Evolutionary conservation across 2,888 invertebrate genomes (phyloP).

Genomic region (Heliconius ethilla): DNA sequence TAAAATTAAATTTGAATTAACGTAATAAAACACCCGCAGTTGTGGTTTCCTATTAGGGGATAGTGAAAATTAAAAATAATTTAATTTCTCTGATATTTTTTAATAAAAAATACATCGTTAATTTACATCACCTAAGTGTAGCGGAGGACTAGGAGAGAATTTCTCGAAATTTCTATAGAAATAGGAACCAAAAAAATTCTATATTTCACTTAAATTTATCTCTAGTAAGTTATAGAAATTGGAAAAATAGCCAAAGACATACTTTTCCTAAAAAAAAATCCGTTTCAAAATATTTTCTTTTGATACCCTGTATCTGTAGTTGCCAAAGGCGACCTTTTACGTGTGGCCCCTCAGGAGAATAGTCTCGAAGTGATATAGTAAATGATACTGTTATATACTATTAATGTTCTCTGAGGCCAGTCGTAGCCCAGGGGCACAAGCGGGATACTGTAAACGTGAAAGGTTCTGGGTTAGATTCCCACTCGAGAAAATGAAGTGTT

Average conservation of each 20-base stretch:
- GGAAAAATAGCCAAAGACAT: background rate
- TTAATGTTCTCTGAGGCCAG: background rate
- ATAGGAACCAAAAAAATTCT: too few relatives aligned
- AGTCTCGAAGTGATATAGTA: background rate
- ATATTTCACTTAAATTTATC: too few relatives aligned
- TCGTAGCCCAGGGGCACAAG: background rate
- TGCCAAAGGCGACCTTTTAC: constrained; percentile 7
- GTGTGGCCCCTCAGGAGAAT: background rate
- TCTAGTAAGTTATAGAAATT: background rate
- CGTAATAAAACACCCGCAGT: too few relatives aligned
- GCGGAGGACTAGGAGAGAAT: too few relatives aligned
- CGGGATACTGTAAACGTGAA: background rate
- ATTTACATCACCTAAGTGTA: background rate
- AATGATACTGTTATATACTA: background rate
- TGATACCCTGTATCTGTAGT: background rate
- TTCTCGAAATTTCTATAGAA: too few relatives aligned
- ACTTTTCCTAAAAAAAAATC: too few relatives aligned
- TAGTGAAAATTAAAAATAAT: too few relatives aligned
- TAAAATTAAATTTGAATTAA: too few relatives aligned
- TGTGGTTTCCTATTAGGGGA: too few relatives aligned
- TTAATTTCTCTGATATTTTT: background rate
- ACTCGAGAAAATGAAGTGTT: background rate
- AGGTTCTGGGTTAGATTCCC: background rate
- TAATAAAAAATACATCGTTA: background rate
- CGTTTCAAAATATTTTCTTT: constrained; percentile 2